Conservation (phyloP, 2,113 vertebrate species). For the Channa argus region DNA sequence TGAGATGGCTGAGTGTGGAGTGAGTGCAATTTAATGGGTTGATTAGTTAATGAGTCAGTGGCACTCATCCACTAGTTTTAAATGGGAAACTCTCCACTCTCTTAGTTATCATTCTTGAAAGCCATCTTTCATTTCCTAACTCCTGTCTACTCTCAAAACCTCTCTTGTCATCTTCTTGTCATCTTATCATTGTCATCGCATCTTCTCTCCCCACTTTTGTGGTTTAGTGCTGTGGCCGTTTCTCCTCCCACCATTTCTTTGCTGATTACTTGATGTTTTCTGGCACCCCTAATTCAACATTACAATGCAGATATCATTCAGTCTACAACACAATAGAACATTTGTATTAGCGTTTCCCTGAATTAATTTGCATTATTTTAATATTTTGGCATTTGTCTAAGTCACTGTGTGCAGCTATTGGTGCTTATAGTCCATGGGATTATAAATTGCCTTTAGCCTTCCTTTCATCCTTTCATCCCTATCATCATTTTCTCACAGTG, state of each 20-base stretch:
- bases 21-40: conserved; percentile 40
- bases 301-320: neutral
- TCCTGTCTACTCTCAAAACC: conserved; percentile 25
- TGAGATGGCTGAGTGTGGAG: conserved; percentile 2
- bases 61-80: conserved; percentile 38
- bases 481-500: conserved; percentile 6
- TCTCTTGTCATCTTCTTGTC: conserved; percentile 27
- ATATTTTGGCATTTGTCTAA: conserved; percentile 15
- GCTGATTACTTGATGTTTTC: neutral
- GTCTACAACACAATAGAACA: neutral
- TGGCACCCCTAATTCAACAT: neutral
- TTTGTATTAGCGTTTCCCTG: neutral
- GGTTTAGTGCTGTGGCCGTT: conserved; percentile 22
- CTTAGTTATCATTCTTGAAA: conserved; percentile 32
- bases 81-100: conserved; percentile 25
- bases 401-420: conserved; percentile 3
- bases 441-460: neutral
- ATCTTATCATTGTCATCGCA: conserved; percentile 28
- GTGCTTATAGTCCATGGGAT: neutral
- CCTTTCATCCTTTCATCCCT: neutral
- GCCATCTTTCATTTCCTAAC: conserved; percentile 17
- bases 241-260: conserved; percentile 8
- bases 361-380: neutral
- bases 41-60: conserved; percentile 36
- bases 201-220: conserved; percentile 7